Percentiles rank a stretch among this genome's conserved stretches.
Evolutionary conservation across 2,797 vertebrate species (phyloP).

Genomic region (Otolemur crassicaudatus): DNA sequence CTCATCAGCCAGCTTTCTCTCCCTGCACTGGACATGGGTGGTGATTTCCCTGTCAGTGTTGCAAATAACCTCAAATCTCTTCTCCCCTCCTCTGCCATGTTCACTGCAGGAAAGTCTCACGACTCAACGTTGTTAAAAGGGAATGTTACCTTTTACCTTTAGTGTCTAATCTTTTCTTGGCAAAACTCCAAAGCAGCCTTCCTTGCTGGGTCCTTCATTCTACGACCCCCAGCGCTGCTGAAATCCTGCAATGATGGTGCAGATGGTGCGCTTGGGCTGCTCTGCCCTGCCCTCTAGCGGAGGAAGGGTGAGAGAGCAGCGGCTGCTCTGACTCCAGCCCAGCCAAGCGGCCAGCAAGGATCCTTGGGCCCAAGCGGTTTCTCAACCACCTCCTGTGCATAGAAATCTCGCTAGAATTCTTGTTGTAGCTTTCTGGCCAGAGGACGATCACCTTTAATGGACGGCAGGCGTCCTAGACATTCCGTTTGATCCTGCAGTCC

Average conservation of each 20-base stretch:
- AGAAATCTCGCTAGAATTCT: background rate
- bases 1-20: background rate
- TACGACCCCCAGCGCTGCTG: rapidly evolving
- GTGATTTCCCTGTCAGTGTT: background rate
- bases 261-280: rapidly evolving
- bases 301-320: background rate
- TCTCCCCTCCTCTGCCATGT: background rate
- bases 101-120: background rate
- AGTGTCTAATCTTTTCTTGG: background rate
- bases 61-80: background rate
- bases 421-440: background rate
- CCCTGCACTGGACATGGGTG: background rate
- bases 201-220: background rate
- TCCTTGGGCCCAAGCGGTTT: background rate
- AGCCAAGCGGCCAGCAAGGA: rapidly evolving
- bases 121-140: background rate
- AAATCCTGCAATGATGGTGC: no score
- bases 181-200: background rate
- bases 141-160: background rate
- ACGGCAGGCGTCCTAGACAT: background rate
- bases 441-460: background rate
- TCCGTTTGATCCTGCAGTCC: no score
- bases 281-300: constrained; percentile 26
- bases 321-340: background rate
- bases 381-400: background rate